Base-by-base conservation (phyloP, 2,888 invertebrate genomes). In the Drosophila phalerata region DNA sequence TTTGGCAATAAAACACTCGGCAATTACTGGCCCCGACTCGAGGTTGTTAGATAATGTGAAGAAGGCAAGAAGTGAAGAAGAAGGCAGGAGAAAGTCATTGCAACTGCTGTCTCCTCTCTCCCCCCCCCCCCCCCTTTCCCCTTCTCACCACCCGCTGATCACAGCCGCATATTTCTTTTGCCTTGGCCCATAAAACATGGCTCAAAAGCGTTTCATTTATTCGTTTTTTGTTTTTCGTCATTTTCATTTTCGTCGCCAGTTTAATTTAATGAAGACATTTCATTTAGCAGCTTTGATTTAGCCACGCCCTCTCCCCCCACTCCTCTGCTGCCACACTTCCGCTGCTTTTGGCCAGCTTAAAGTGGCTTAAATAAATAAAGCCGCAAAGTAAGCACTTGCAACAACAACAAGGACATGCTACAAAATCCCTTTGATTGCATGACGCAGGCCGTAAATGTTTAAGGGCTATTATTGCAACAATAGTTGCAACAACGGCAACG, bases 1-100 rank as follows among this genome's bases (percentile, higher is more conserved):
- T 88, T 88, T 88, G 84, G 86, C 82, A 81, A 85, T 85, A 85
- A 85, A 85, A 88, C 88, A 86, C 84, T 85, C 76, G 77, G 80
- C 85, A 85, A 85, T 85, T 85, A 85, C 88, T 75, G 72, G 77
- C 69, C 84, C 49, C 68, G 30, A 55, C 48, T 45, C 77, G 40
- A 25, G 51, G 22, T 28, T 19, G 34, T 48, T 45, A n/a, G 25
- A 32, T 4, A n/a, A 8, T 10, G 2, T 2, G 17, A 11, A 58
- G 37, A 5, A n/a, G 48, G 30, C 8, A 30, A 30, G 9, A 42
- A 11, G 25, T 11, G 8, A 3, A 4, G 17, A 8, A 22, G 34
- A 0, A 9, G 8, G 32, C 25, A n/a, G 40, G 47, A 8, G 22
- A 45, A n/a, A 34, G 38, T 38, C 55, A 51, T 42, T 28, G 68